Conservation (phyloP, 2,113 vertebrate genomes). For the Rissa tridactyla region DNA sequence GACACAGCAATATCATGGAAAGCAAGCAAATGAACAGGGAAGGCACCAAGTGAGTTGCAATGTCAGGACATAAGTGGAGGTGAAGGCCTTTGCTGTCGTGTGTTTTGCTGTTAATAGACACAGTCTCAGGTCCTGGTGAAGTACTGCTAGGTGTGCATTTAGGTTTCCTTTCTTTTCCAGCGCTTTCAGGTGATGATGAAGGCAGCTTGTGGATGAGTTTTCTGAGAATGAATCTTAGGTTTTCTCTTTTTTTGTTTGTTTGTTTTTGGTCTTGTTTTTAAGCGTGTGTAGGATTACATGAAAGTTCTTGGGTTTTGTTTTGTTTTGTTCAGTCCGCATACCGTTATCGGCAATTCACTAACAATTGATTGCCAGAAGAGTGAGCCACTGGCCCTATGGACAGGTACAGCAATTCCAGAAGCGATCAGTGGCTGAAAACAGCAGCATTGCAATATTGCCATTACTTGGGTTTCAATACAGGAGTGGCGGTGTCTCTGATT, state of each 20-base stretch:
- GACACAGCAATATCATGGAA: not conserved
- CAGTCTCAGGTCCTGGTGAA: not conserved
- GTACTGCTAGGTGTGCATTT: not conserved
- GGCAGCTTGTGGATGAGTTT: not conserved
- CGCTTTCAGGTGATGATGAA: not conserved
- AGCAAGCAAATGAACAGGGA: not conserved
- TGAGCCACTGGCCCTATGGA: not conserved
- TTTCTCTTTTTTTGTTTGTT: not conserved
- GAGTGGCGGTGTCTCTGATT: not conserved
- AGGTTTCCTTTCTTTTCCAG: not conserved
- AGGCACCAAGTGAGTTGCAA: not conserved
- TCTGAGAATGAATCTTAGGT: not conserved
- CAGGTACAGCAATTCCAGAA: not conserved
- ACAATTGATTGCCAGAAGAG: not conserved
- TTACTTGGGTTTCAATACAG: not conserved
- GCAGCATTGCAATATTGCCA: not conserved
- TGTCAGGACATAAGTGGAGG: not conserved
- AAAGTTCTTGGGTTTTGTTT: not conserved
- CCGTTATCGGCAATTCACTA: not conserved
- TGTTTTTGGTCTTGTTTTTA: not conserved
- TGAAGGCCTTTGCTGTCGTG: not conserved
- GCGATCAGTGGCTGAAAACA: not conserved
- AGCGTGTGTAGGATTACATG: not conserved
- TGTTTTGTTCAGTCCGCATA: not conserved
- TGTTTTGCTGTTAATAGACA: not conserved